Evolutionary conservation across 1,140 invertebrate genomes (phyloP).

Genomic region (Leptopilina boulardi): DNA sequence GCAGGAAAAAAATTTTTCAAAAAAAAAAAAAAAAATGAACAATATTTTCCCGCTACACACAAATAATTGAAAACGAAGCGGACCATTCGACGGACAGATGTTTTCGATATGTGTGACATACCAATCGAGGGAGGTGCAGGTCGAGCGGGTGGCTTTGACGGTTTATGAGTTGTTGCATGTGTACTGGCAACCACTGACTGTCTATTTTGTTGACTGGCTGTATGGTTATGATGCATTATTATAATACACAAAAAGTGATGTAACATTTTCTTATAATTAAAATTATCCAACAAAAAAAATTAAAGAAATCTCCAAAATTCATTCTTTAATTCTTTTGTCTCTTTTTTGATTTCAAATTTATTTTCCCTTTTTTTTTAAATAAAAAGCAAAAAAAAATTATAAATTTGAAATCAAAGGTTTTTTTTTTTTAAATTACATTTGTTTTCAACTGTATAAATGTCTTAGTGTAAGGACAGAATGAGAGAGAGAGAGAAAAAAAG

Average conservation of each 20-base stretch:
- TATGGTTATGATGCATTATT: constrained; percentile 65
- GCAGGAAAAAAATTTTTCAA: too few relatives aligned
- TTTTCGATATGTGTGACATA: constrained; percentile 67
- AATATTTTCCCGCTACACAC: neutral
- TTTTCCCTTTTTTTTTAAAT: too few relatives aligned
- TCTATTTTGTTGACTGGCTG: constrained; percentile 73
- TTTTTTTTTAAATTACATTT: neutral
- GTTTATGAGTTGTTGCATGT: constrained; percentile 69
- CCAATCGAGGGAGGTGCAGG: constrained; percentile 74
- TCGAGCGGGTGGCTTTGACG: constrained; percentile 74
- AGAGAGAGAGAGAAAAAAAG: too few relatives aligned
- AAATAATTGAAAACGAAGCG: constrained; percentile 44
- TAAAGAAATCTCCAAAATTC: neutral
- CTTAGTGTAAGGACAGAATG: neutral
- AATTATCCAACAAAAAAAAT: neutral
- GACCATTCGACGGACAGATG: constrained; percentile 52
- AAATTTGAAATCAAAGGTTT: neutral
- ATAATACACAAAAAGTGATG: constrained; percentile 51
- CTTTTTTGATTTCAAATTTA: too few relatives aligned
- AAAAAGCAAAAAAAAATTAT: neutral
- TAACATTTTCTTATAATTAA: constrained; percentile 41
- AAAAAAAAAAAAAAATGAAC: neutral
- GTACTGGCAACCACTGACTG: constrained; percentile 71
- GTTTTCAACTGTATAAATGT: neutral
- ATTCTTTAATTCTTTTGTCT: neutral